Percentiles rank a stretch among this genome's conserved stretches.
These are phyloP conservation scores for Muscicapa adusta DNA, from an alignment of 2,113 vertebrate genomes.

Conservation along the genomic window DNA sequence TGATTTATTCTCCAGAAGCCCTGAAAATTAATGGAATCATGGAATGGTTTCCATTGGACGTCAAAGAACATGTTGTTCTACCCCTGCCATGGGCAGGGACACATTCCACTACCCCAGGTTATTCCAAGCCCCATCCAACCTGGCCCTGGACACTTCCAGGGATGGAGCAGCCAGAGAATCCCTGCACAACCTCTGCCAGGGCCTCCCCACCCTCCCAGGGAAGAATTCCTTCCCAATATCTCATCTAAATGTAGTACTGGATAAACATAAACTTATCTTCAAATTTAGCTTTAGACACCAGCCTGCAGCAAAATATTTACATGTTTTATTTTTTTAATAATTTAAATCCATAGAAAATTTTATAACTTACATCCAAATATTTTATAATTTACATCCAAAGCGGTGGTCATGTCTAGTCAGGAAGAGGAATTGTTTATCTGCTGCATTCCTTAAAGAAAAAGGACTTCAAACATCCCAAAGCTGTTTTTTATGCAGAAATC, in stretches of 20 bases:
- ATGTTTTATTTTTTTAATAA: neutral
- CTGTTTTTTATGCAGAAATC: neutral
- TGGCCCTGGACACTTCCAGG: neutral
- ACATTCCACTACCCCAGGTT: accelerated
- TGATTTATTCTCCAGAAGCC: neutral
- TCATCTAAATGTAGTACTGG: accelerated
- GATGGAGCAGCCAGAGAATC: neutral
- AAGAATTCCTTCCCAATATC: neutral
- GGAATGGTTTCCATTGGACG: neutral
- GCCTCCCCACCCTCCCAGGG: neutral
- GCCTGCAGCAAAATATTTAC: neutral
- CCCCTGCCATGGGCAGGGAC: neutral
- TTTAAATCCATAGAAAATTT: neutral
- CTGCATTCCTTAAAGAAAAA: neutral
- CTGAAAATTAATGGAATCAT: neutral
- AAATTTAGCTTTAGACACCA: neutral
- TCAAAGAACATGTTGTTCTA: neutral
- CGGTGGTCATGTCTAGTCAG: neutral
- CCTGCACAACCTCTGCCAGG: neutral
- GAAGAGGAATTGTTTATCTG: neutral
- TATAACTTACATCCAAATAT: neutral
- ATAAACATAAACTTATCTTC: neutral
- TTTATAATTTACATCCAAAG: neutral
- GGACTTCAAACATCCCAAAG: neutral
- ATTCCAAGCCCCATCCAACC: accelerated